Evolutionary conservation across 2,113 vertebrate species (phyloP).

Genomic region (Amblyornis subalaris): DNA sequence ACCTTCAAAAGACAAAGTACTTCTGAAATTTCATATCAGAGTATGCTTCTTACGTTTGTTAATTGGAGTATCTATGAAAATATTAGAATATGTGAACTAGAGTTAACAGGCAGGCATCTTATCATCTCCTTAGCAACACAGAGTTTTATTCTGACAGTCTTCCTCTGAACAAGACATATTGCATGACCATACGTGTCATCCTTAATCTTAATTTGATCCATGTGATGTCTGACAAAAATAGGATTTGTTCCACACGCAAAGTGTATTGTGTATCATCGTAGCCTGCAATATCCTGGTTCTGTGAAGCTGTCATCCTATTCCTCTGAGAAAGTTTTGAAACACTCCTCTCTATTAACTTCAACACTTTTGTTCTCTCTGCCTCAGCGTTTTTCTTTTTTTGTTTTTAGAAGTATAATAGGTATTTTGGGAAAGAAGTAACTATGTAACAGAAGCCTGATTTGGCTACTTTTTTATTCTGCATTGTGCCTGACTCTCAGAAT

Average conservation of each 20-base stretch:
- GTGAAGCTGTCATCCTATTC: background rate
- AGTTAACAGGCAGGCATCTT: background rate
- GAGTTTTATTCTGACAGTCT: background rate
- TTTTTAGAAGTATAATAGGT: background rate
- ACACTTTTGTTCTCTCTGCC: background rate
- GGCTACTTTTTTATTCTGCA: background rate
- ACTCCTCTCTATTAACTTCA: background rate
- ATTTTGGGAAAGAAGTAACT: background rate
- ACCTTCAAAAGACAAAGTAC: background rate
- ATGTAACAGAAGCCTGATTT: background rate
- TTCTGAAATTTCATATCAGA: background rate
- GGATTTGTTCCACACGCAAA: background rate
- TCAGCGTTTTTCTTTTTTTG: background rate
- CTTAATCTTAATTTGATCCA: background rate
- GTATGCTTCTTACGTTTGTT: background rate
- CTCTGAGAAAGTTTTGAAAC: background rate
- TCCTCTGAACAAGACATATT: background rate
- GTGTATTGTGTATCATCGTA: fast-evolving
- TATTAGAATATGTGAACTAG: background rate
- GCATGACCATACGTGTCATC: background rate
- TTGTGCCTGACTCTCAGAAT: background rate
- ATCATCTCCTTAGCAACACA: background rate
- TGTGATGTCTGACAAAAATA: background rate
- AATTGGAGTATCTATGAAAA: background rate
- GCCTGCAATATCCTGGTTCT: background rate